phyloP scores from a whole-genome alignment of 2,113 vertebrate species.

The Sminthopsis crassicaudata region DNA sequence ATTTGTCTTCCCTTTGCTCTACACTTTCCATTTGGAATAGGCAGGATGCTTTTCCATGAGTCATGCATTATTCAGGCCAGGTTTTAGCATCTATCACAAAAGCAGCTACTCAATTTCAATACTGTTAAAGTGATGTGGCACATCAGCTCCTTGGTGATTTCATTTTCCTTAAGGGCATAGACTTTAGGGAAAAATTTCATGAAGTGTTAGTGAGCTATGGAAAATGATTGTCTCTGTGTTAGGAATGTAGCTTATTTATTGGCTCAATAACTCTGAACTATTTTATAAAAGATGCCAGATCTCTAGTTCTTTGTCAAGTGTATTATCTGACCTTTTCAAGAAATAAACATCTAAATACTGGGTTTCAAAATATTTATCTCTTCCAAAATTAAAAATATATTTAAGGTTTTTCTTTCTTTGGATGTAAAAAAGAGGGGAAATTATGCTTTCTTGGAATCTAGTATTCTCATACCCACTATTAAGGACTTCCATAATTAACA shows the following conservation, averaged over 20 bases:
- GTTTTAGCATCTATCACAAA: constrained; percentile 33
- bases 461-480: not conserved
- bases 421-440: not conserved
- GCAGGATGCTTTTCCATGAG: not conserved
- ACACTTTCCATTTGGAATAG: constrained; percentile 14
- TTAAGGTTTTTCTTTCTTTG: not conserved
- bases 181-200: constrained; percentile 59
- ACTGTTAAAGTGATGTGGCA: constrained; percentile 11
- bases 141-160: not conserved
- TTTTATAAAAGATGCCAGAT: constrained; percentile 30
- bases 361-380: not conserved
- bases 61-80: not conserved
- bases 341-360: not conserved
- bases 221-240: constrained; percentile 67
- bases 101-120: constrained; percentile 12
- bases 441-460: not conserved
- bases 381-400: not conserved
- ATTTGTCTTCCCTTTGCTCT: not conserved
- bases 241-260: constrained; percentile 49
- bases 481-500: not conserved
- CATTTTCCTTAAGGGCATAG: constrained; percentile 53
- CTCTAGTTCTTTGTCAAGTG: not conserved
- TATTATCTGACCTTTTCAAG: not conserved
- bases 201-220: constrained; percentile 60
- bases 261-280: constrained; percentile 56